A percentile compares a stretch with the other conserved stretches of the same genome.
These are phyloP conservation scores for Polymixis lichenea DNA, from an alignment of 2,888 invertebrate species.

Conservation along the genomic window DNA sequence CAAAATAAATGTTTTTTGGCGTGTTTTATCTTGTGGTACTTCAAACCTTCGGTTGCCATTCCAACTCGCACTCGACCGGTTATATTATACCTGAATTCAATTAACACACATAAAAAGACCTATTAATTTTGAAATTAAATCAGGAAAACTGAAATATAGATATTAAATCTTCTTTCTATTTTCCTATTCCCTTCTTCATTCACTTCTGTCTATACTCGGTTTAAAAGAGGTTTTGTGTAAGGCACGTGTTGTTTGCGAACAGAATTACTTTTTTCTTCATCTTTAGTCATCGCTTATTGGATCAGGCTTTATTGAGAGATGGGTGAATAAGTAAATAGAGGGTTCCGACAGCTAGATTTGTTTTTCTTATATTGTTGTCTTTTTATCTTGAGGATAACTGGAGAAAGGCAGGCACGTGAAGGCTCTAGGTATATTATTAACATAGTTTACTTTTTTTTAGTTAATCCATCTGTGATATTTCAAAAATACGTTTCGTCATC, in stretches of 20 bases:
- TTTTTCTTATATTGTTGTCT: constrained; percentile 34
- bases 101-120: too few species aligned
- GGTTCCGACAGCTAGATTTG: constrained; percentile 37
- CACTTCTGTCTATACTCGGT: neutral
- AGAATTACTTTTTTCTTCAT: constrained; percentile 33
- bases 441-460: neutral
- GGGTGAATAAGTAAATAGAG: constrained; percentile 37
- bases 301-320: constrained; percentile 38
- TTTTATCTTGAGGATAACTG: constrained; percentile 9
- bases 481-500: neutral
- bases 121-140: neutral
- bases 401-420: neutral
- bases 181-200: neutral
- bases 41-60: too few species aligned
- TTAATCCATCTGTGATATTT: neutral
- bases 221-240: constrained; percentile 17
- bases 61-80: too few species aligned
- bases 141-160: neutral
- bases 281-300: constrained; percentile 45
- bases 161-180: neutral
- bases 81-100: too few species aligned
- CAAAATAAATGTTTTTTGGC: too few species aligned
- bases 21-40: too few species aligned
- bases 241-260: constrained; percentile 26
- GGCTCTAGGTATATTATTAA: too few species aligned